Evolutionary conservation across 2,797 vertebrate genomes (phyloP).

Genomic region (Anniella stebbinsi): DNA sequence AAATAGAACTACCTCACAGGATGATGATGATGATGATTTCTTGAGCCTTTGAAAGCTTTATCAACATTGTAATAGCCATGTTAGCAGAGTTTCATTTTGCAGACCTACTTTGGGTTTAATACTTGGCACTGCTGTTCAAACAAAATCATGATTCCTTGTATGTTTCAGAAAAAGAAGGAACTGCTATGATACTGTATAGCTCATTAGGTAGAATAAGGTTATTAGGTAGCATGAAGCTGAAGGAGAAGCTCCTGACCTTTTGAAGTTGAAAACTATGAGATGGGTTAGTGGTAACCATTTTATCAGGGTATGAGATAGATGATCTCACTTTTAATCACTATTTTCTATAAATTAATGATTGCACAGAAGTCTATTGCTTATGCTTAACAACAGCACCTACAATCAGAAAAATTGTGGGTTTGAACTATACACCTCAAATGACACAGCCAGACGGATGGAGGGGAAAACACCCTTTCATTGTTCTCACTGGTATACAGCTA

Average conservation of each 20-base stretch:
- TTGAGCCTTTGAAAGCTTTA: conserved; percentile 43
- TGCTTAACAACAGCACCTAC: neutral
- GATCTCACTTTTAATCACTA: neutral
- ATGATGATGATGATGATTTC: too few relatives aligned
- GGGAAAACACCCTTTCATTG: neutral
- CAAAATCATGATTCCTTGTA: conserved; percentile 1
- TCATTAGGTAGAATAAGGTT: neutral
- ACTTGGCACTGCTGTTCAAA: neutral
- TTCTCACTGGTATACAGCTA: neutral
- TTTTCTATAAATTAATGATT: neutral
- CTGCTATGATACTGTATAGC: neutral
- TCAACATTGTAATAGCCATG: conserved; percentile 17
- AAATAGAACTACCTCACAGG: neutral
- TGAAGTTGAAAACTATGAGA: neutral
- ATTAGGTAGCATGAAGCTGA: neutral
- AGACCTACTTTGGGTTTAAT: neutral
- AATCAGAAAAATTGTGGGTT: neutral
- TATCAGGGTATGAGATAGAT: neutral
- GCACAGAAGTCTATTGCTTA: neutral
- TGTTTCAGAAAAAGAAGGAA: conserved; percentile 13
- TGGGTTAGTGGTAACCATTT: rapidly evolving
- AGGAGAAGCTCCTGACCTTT: neutral
- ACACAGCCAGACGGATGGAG: neutral
- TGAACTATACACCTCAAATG: conserved; percentile 1
- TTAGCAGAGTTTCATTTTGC: neutral